Conservation (phyloP, 2,797 vertebrate genomes). For the Bufotes viridis region DNA sequence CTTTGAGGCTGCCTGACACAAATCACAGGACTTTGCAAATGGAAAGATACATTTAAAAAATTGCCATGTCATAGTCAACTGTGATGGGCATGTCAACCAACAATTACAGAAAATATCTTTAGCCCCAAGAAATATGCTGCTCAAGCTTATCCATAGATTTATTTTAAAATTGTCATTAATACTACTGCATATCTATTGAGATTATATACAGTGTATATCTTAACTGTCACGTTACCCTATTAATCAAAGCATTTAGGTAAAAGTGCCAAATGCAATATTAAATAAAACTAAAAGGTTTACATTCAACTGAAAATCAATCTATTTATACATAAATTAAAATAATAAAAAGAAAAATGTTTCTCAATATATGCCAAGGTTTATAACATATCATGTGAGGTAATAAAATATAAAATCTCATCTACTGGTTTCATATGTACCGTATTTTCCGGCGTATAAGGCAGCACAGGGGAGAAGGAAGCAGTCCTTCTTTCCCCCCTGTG, state of each 20-base stretch:
- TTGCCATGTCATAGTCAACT: neutral
- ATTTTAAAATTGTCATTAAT: neutral
- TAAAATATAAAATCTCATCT: constrained; percentile 23
- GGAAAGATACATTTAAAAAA: neutral
- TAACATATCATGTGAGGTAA: constrained; percentile 6
- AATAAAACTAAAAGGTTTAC: neutral
- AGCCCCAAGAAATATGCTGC: neutral
- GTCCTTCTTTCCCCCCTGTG: too few species aligned
- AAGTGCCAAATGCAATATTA: constrained; percentile 7
- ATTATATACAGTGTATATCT: neutral
- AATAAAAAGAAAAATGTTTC: neutral
- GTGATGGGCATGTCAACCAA: neutral
- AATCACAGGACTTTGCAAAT: too few species aligned
- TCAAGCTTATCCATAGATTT: neutral
- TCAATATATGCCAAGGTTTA: neutral
- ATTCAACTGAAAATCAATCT: neutral
- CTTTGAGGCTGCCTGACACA: too few species aligned
- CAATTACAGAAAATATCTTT: neutral
- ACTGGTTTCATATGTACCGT: neutral
- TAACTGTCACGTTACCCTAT: neutral
- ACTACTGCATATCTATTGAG: neutral
- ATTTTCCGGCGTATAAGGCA: too few species aligned
- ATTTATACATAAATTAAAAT: constrained; percentile 10
- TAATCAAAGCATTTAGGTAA: neutral
- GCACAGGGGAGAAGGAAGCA: too few species aligned